These are phyloP conservation scores for Ichneumoninae sp. DNA, from an alignment of 2,888 invertebrate genomes.

Conservation along the genomic window DNA sequence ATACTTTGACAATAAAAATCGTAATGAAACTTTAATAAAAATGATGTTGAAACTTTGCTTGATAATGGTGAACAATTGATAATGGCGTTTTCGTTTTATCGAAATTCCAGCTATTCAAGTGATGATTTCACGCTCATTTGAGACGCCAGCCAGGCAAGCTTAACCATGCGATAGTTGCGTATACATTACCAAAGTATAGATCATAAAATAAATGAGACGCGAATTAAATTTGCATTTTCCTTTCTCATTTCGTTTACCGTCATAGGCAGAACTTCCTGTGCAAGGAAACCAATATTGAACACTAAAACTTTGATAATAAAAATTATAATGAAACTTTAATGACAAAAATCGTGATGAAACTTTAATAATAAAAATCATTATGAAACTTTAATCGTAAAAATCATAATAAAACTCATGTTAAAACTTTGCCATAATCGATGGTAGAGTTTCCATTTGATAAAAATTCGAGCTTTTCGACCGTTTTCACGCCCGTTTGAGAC, in stretches of 20 bases:
- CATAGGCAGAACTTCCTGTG: neutral
- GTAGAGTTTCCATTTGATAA: neutral
- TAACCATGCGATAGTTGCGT: neutral
- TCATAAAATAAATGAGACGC: neutral
- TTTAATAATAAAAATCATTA: neutral
- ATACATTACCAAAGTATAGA: neutral
- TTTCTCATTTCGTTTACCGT: neutral
- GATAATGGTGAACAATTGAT: neutral
- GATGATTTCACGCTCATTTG: neutral
- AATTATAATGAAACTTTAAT: neutral
- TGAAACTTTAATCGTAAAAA: neutral
- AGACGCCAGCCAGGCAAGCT: neutral
- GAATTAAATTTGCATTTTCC: neutral
- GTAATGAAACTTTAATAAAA: neutral
- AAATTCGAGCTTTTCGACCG: neutral
- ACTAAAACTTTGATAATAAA: neutral
- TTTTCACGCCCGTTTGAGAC: neutral
- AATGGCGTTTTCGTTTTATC: neutral
- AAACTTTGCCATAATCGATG: neutral
- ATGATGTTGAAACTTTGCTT: neutral
- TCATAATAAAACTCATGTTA: neutral
- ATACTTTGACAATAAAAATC: conserved; percentile 8
- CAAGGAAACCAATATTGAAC: neutral
- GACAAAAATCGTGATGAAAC: neutral
- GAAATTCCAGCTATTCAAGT: neutral